These are phyloP conservation scores for Ifrita kowaldi DNA, from an alignment of 2,113 vertebrate genomes.

Conservation along the genomic window DNA sequence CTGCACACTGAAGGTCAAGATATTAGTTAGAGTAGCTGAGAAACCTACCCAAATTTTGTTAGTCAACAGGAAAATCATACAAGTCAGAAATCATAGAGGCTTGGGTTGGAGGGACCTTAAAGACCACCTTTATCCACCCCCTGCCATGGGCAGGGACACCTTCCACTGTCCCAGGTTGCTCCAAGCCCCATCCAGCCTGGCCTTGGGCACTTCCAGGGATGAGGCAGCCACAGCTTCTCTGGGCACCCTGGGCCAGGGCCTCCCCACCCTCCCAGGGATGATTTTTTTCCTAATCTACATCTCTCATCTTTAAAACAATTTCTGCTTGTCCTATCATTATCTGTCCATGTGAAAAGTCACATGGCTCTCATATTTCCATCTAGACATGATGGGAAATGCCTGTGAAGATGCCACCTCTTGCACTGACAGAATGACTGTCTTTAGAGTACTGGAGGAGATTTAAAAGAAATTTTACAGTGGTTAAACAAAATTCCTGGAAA, in stretches of 20 bases:
- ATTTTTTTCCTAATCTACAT: not conserved
- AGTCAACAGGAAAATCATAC: not conserved
- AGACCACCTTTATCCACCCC: not conserved
- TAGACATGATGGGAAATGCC: not conserved
- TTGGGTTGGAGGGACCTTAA: not conserved
- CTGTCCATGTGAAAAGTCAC: not conserved
- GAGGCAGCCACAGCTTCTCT: not conserved
- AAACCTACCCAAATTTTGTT: not conserved
- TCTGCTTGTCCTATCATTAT: not conserved
- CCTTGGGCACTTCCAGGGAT: not conserved
- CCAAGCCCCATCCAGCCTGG: accelerated
- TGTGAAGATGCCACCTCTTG: not conserved
- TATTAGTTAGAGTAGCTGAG: too few relatives aligned
- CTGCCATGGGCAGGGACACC: not conserved
- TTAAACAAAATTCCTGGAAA: not conserved
- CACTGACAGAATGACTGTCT: not conserved
- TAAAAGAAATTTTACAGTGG: not conserved
- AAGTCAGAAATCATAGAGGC: not conserved
- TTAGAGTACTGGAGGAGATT: not conserved
- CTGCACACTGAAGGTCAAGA: not conserved
- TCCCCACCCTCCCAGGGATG: not conserved
- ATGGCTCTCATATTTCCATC: not conserved
- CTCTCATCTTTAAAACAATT: not conserved
- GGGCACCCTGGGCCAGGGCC: not conserved
- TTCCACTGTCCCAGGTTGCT: accelerated